Conservation (phyloP, 2,797 vertebrate genomes). For the Malacoraja senta region DNA sequence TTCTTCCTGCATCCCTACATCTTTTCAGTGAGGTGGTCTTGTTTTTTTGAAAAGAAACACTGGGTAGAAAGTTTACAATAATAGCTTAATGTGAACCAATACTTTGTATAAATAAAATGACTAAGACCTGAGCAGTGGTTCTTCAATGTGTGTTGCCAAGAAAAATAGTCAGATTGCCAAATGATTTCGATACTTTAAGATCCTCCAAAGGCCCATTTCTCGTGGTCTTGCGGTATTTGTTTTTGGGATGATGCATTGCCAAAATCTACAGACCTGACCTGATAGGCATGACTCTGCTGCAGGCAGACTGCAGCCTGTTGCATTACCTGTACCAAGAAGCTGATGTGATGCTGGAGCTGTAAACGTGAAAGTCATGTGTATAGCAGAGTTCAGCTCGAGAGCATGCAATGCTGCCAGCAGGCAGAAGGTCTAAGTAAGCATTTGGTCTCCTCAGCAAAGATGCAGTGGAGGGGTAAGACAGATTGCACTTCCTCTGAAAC, state of each 20-base stretch:
- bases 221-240: neutral
- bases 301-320: neutral
- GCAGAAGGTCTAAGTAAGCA: neutral
- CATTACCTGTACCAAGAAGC: neutral
- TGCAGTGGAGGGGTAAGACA: too few relatives aligned
- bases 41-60: neutral
- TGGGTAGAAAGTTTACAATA: neutral
- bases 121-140: slow-evolving; percentile 1
- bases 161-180: neutral
- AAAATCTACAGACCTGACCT: slow-evolving; percentile 8
- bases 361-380: neutral
- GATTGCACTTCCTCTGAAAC: too few relatives aligned
- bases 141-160: neutral
- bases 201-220: neutral
- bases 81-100: neutral
- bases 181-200: slow-evolving; percentile 22
- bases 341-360: neutral
- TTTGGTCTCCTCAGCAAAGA: too few relatives aligned
- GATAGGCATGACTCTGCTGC: neutral
- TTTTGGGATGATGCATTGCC: neutral
- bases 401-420: neutral
- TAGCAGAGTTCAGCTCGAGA: neutral
- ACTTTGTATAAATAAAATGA: neutral
- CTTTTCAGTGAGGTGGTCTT: neutral
- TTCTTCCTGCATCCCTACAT: neutral